phyloP scores from a whole-genome alignment of 2,888 invertebrate species.

The Tenthredo mesomela region DNA sequence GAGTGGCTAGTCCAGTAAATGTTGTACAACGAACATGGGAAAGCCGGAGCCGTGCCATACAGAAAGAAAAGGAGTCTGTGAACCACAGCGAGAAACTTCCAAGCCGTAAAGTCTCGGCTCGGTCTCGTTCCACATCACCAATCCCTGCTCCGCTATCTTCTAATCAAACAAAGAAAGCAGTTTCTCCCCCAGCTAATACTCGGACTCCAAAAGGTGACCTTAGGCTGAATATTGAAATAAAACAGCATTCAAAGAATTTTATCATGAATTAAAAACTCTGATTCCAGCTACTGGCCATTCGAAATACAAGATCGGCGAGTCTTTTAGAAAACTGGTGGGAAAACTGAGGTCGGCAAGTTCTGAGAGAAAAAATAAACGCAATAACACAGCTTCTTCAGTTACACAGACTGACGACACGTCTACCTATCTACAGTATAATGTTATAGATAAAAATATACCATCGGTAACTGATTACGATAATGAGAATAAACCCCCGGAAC shows the following conservation, averaged over 20 bases:
- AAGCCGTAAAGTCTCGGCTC: constrained; percentile 57
- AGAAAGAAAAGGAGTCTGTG: constrained; percentile 35
- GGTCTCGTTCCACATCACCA: constrained; percentile 69
- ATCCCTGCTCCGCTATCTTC: constrained; percentile 57
- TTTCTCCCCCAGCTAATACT: constrained; percentile 49
- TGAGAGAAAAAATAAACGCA: constrained; percentile 83
- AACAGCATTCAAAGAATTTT: not conserved
- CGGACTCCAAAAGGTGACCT: constrained; percentile 64
- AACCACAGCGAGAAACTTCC: constrained; percentile 45
- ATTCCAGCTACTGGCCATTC: constrained; percentile 66
- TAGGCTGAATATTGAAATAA: not conserved
- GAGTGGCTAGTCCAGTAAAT: constrained; percentile 70
- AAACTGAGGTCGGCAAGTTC: constrained; percentile 89
- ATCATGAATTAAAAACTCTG: constrained; percentile 15
- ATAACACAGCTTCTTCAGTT: constrained; percentile 69
- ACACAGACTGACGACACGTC: constrained; percentile 74
- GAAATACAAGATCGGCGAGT: constrained; percentile 85
- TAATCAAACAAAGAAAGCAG: constrained; percentile 56
- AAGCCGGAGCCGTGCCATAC: constrained; percentile 68
- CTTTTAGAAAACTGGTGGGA: constrained; percentile 89
- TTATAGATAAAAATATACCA: constrained; percentile 79
- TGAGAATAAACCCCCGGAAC: constrained; percentile 72
- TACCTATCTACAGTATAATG: constrained; percentile 81
- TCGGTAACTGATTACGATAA: constrained; percentile 66
- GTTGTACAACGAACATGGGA: constrained; percentile 75